A percentile compares a stretch with the other conserved stretches of the same genome.
Conservation (phyloP, 2,113 vertebrate genomes). For the Regulus satrapa region DNA sequence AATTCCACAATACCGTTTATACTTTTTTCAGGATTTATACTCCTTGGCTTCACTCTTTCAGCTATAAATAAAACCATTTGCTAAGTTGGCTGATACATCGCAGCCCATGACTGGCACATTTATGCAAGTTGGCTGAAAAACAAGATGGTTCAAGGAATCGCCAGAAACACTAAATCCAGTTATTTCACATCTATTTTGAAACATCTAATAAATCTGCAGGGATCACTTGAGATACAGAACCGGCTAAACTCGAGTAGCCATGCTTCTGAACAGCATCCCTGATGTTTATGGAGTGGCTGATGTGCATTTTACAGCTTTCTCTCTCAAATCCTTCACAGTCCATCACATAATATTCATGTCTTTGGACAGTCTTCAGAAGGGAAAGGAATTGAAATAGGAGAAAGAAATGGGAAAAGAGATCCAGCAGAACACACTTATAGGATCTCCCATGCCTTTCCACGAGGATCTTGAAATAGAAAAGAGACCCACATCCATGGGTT, state of each 20-base stretch:
- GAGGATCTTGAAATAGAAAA: background rate
- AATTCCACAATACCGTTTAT: slow-evolving; percentile 66
- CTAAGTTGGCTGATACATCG: slow-evolving; percentile 53
- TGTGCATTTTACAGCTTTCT: slow-evolving; percentile 13
- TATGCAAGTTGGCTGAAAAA: slow-evolving; percentile 62
- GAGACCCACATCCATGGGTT: background rate
- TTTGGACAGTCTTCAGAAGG: background rate
- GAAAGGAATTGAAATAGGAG: background rate
- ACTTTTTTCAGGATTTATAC: slow-evolving; percentile 67
- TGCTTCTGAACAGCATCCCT: slow-evolving; percentile 1
- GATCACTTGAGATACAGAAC: slow-evolving; percentile 33
- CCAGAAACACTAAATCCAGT: slow-evolving; percentile 65
- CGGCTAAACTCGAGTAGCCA: slow-evolving; percentile 27
- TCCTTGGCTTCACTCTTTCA: slow-evolving; percentile 57
- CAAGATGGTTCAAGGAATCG: slow-evolving; percentile 51
- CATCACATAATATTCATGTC: background rate
- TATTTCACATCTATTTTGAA: slow-evolving; percentile 57
- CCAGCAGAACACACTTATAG: background rate
- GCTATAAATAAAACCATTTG: slow-evolving; percentile 71
- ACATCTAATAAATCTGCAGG: slow-evolving; percentile 50
- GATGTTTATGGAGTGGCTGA: background rate
- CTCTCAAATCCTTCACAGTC: slow-evolving; percentile 11
- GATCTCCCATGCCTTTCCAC: background rate
- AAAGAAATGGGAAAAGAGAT: background rate
- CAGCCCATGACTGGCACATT: slow-evolving; percentile 67